Evolutionary conservation across 2,113 vertebrate genomes (phyloP).

Genomic region (Montifringilla adamsi): DNA sequence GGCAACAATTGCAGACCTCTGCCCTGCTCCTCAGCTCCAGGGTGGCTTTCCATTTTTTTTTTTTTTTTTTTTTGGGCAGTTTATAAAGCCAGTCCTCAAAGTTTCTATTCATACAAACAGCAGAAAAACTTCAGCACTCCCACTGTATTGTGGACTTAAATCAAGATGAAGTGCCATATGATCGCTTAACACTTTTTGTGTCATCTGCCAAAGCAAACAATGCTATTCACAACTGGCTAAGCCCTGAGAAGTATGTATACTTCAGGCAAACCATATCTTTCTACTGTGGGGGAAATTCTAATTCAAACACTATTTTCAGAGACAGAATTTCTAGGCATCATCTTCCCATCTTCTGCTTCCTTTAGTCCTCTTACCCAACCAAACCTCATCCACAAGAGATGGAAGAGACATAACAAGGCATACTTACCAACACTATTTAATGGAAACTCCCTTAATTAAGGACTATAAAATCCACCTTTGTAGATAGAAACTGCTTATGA

Average conservation of each 20-base stretch:
- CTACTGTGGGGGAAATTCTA: background rate
- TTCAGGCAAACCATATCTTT: background rate
- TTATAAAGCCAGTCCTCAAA: background rate
- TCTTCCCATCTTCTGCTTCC: background rate
- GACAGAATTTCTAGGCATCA: background rate
- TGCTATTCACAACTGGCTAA: background rate
- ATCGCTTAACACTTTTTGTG: background rate
- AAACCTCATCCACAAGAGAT: background rate
- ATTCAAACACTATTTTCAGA: background rate
- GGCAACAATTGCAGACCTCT: background rate
- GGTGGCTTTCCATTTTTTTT: background rate
- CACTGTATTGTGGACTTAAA: background rate
- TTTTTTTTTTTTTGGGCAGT: background rate
- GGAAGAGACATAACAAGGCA: background rate
- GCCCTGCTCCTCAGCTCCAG: background rate
- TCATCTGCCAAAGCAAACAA: background rate
- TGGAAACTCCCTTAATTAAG: background rate
- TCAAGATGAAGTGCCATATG: background rate
- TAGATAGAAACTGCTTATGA: background rate
- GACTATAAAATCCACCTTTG: background rate
- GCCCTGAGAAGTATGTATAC: background rate
- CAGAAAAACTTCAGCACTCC: background rate
- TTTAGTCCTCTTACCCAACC: background rate
- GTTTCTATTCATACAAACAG: background rate
- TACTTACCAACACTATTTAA: background rate